Conservation (phyloP, 2,113 vertebrate species). For the Chaetodon trifascialis region DNA sequence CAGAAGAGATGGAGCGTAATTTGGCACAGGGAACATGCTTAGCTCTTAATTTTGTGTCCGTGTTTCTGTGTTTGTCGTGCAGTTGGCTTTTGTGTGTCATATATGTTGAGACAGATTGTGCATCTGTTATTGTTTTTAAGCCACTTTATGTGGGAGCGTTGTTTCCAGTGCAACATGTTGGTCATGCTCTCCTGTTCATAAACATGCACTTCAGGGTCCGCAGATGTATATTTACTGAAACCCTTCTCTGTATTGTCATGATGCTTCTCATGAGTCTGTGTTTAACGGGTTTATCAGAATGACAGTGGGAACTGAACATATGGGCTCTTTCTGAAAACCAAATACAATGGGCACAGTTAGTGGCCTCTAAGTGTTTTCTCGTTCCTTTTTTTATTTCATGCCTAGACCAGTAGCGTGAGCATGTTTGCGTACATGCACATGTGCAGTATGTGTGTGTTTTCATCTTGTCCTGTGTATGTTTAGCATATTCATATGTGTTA, state of each 20-base stretch:
- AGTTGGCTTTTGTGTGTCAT: not conserved
- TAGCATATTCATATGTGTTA: not conserved
- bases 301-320: slow-evolving; percentile 38
- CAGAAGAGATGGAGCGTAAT: not conserved
- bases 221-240: slow-evolving; percentile 38
- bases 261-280: slow-evolving; percentile 36
- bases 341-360: slow-evolving; percentile 38
- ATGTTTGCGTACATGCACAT: not conserved
- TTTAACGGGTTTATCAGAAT: not conserved
- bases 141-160: slow-evolving; percentile 15
- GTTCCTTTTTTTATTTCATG: slow-evolving; percentile 3
- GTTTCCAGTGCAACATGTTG: slow-evolving; percentile 28
- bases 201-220: slow-evolving; percentile 14
- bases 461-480: not conserved
- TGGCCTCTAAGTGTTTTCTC: slow-evolving; percentile 34
- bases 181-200: slow-evolving; percentile 7
- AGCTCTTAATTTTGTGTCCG: not conserved
- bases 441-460: not conserved
- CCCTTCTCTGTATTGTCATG: slow-evolving; percentile 2
- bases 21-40: not conserved
- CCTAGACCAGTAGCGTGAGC: not conserved
- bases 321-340: slow-evolving; percentile 34
- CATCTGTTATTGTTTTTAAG: slow-evolving; percentile 58
- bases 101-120: slow-evolving; percentile 22
- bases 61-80: not conserved